Conservation (phyloP, 2,797 vertebrate genomes). For the Rhodeus uyekii region DNA sequence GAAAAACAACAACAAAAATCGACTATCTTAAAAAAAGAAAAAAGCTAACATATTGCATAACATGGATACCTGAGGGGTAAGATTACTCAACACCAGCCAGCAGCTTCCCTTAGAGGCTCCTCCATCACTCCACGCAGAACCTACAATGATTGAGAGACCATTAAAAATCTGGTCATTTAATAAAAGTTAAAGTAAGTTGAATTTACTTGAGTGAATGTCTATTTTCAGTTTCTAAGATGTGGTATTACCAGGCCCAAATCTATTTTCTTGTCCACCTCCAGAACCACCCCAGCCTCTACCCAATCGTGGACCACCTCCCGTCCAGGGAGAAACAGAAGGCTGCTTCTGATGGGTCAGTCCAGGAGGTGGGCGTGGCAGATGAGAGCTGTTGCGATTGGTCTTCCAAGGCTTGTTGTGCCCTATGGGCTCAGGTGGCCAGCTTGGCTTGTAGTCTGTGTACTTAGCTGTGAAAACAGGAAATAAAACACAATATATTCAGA, state of each 20-base stretch:
- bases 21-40: not conserved
- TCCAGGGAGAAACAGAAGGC: conserved; percentile 84
- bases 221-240: not conserved
- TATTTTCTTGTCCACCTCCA: conserved; percentile 83
- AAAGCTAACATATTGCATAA: not conserved
- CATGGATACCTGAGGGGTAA: conserved; percentile 86
- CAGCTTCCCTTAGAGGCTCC: conserved; percentile 86
- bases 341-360: conserved; percentile 87
- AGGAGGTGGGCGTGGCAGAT: conserved; percentile 87
- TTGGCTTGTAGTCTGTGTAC: conserved; percentile 90
- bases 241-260: conserved; percentile 85
- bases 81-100: conserved; percentile 92
- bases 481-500: not conserved
- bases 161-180: not conserved
- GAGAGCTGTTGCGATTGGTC: conserved; percentile 85
- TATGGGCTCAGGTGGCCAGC: conserved; percentile 91
- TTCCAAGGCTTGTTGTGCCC: conserved; percentile 95
- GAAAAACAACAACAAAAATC: not conserved
- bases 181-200: not conserved
- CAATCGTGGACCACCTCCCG: conserved; percentile 84
- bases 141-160: conserved; percentile 59
- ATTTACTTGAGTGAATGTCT: not conserved
- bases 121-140: conserved; percentile 88
- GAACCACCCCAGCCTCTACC: conserved; percentile 80
- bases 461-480: conserved; percentile 73